Evolutionary conservation across 2,888 invertebrate species (phyloP), one percentile per base, ranked within the genome.

Genomic region (Noctua fimbriata): DNA sequence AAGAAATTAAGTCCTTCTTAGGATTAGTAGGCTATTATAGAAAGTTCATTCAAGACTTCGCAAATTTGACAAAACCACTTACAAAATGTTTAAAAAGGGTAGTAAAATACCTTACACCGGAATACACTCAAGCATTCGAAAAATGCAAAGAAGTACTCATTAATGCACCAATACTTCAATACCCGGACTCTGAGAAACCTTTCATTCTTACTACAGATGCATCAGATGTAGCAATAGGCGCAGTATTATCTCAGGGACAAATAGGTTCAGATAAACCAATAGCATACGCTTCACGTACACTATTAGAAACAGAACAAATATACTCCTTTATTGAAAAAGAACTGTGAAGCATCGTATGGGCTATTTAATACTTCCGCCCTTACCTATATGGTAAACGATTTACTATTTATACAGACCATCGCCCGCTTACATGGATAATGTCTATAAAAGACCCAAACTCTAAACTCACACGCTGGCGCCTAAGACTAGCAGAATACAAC

Each of bases 311-410:
- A 18, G 91, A 91, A 83, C 69, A 69, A 63, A 69, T 81, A 24
- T 90, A 90, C 18, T 84, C 87, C 0, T 89, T 89, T 0, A 89
- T 93, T 28, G 93, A 94, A 81, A 93, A 93, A 71, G 93, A 94
- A 86, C 79, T 94, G 7, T 78, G 92, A 58, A 90, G 90, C 0
- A 92, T 94, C 21, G 89, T 93, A 1, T 93, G 91, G 92, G 91
- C 92, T 55, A 55, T 89, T 10, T 2, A 49, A 49, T 49, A 49
- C 5, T 49, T 49, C 1, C 49, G 93, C 70, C 93, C 93, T 10
- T 93, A 93, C 47, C 44, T 94, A 12, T 94, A 93, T 47, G 93
- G 93, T 6, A 87, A 85, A 47, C 88, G 90, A 76, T 94, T 95
- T 58, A 90, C 79, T 0, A 93, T 95, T 0, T 89, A 92, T 6